A percentile compares a stretch with the other conserved stretches of the same genome.
Evolutionary conservation across 2,113 vertebrate genomes (phyloP).

Genomic region (Proteles cristata): DNA sequence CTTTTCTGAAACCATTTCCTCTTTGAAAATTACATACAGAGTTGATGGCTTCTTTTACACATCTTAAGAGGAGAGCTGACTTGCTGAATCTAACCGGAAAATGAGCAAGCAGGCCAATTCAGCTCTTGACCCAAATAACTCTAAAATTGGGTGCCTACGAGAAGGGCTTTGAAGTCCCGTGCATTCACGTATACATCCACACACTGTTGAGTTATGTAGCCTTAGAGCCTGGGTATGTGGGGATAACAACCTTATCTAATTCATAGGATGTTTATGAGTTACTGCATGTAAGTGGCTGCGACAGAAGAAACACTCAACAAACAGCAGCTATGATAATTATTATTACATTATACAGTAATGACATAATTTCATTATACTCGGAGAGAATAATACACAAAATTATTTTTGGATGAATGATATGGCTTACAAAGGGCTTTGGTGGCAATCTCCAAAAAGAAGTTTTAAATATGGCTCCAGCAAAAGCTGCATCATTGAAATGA

Average conservation of each 20-base stretch:
- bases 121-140: background rate
- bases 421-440: conserved; percentile 23
- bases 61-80: background rate
- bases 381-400: background rate
- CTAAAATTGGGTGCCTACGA: background rate
- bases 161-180: background rate
- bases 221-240: background rate
- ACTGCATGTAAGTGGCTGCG: background rate
- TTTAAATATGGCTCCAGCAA: background rate
- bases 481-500: conserved; percentile 18
- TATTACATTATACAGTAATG: background rate
- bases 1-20: conserved; percentile 42
- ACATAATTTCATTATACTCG: background rate
- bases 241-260: background rate
- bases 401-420: background rate
- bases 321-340: background rate
- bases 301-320: background rate
- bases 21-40: conserved; percentile 4
- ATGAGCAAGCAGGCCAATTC: background rate
- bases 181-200: background rate
- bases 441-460: background rate
- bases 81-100: background rate
- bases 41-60: background rate
- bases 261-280: background rate
- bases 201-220: background rate